These are phyloP conservation scores for Echinarachnius parma DNA, from an alignment of 53 echinoderm and acorn worm genomes.

Conservation along the genomic window DNA sequence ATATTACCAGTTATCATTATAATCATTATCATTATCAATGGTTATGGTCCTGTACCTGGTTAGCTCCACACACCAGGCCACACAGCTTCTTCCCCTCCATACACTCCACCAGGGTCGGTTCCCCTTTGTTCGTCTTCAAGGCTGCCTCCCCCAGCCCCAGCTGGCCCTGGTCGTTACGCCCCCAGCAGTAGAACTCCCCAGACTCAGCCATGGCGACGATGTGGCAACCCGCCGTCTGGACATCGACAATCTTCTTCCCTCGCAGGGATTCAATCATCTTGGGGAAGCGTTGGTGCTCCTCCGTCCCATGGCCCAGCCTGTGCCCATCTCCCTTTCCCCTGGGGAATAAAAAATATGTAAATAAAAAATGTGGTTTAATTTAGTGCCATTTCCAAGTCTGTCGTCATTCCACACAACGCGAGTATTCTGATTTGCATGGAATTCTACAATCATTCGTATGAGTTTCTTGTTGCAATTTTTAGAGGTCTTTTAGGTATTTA, in stretches of 20 bases:
- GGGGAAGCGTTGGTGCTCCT: conserved; percentile 83
- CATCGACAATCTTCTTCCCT: conserved; percentile 75
- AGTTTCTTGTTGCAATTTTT: too few species aligned
- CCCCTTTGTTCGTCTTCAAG: conserved; percentile 60
- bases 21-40: too few species aligned
- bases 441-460: too few species aligned
- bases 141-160: conserved; percentile 52
- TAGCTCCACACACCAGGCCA: conserved; percentile 75
- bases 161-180: conserved; percentile 79
- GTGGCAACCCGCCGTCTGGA: conserved; percentile 61
- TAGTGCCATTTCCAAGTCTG: too few species aligned
- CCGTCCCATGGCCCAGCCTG: conserved; percentile 82
- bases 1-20: too few species aligned
- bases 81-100: conserved; percentile 84
- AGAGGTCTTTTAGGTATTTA: too few species aligned
- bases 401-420: too few species aligned
- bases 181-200: conserved; percentile 90
- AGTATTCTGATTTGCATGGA: too few species aligned
- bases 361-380: too few species aligned
- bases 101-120: conserved; percentile 61
- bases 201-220: conserved; percentile 63
- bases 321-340: conserved; percentile 96
- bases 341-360: conserved; percentile 3
- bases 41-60: conserved; percentile 93
- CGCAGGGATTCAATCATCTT: conserved; percentile 72